A percentile compares a stretch with the other conserved stretches of the same genome.
These are phyloP conservation scores for Pangasianodon gigas DNA, from an alignment of 2,113 vertebrate genomes.

Conservation along the genomic window DNA sequence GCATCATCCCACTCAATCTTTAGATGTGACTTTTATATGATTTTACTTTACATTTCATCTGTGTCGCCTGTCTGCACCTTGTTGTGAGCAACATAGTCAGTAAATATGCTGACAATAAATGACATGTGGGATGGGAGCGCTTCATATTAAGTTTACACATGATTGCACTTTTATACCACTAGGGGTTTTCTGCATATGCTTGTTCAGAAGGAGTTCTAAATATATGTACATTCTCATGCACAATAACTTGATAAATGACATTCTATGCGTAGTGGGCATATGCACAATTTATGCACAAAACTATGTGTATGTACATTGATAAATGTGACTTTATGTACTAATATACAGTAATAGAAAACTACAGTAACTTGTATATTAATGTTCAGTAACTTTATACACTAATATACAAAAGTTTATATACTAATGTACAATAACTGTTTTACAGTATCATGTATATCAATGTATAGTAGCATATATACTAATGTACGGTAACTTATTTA, in stretches of 20 bases:
- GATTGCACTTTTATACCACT: neutral
- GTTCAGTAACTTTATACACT: too few relatives aligned
- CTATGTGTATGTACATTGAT: neutral
- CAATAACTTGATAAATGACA: neutral
- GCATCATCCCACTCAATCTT: neutral
- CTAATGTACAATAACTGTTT: too few relatives aligned
- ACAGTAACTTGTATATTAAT: too few relatives aligned
- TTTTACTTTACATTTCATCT: neutral
- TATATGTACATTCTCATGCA: neutral
- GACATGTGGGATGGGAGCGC: neutral
- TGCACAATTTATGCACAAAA: neutral
- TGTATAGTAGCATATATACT: too few relatives aligned
- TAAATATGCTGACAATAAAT: neutral
- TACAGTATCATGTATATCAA: too few relatives aligned
- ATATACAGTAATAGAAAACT: too few relatives aligned
- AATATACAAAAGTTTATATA: too few relatives aligned
- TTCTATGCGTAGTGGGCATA: neutral
- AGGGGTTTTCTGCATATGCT: neutral
- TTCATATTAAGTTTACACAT: neutral
- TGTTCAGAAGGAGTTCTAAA: neutral
- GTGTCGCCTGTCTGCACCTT: neutral
- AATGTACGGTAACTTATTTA: too few relatives aligned
- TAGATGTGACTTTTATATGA: neutral
- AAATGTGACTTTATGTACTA: neutral
- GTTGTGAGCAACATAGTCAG: neutral